Conservation (phyloP, 2,113 vertebrate species). For the Pachycephala philippinensis region DNA sequence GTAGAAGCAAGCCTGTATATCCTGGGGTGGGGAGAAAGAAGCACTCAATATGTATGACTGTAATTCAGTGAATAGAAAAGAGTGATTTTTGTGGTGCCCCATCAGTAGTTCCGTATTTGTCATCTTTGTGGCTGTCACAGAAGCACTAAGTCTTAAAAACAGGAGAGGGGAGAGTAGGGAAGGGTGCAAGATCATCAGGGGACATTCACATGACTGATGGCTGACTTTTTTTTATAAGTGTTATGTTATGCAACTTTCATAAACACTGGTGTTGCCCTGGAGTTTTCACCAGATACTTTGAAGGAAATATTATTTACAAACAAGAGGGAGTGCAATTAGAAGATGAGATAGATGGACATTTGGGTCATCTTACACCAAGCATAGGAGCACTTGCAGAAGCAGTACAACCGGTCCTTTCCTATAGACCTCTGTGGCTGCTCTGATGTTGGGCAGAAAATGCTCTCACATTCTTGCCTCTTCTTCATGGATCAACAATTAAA, state of each 20-base stretch:
- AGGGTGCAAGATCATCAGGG: neutral
- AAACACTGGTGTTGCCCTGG: neutral
- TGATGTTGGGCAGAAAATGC: neutral
- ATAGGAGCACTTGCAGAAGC: neutral
- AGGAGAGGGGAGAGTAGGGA: neutral
- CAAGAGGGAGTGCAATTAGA: neutral
- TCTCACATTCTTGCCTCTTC: neutral
- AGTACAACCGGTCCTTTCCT: neutral
- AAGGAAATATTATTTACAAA: neutral
- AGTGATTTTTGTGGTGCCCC: neutral
- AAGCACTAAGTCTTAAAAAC: neutral
- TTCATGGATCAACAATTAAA: neutral
- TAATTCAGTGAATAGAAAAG: neutral
- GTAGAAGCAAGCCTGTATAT: neutral
- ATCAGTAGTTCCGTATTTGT: neutral
- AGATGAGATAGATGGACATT: neutral
- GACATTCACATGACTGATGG: neutral
- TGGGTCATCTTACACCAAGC: neutral
- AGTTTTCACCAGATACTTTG: neutral
- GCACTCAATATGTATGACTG: neutral
- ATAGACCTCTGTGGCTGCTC: neutral
- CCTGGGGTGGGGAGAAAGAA: neutral
- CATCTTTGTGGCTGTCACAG: neutral
- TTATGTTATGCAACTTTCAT: neutral
- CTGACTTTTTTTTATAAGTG: neutral